phyloP scores from a whole-genome alignment of 1,140 invertebrate species.

The Ctenoplectra terminalis region DNA sequence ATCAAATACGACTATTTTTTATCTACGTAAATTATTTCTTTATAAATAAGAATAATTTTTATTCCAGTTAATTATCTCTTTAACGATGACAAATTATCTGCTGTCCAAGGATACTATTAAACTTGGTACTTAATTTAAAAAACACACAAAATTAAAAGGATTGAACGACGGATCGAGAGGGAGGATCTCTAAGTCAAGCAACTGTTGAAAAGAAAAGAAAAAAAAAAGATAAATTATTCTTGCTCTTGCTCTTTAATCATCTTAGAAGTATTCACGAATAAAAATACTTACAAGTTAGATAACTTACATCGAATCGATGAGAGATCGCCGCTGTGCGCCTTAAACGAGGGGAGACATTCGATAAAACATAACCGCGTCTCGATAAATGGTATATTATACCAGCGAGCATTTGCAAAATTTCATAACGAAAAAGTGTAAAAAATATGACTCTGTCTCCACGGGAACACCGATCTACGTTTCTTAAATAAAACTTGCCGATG shows the following conservation, averaged over 20 bases:
- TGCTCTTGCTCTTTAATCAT: conserved; percentile 5
- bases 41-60: too few species aligned
- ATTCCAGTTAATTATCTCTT: too few species aligned
- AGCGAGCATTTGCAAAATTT: neutral
- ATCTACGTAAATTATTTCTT: too few species aligned
- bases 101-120: too few species aligned
- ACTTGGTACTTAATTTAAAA: too few species aligned
- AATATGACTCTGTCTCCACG: neutral
- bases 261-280: neutral
- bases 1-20: too few species aligned
- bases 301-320: neutral
- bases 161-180: neutral
- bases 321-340: neutral
- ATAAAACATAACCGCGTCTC: neutral
- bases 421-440: neutral
- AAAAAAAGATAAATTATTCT: neutral
- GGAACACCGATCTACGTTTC: neutral
- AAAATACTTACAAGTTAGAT: neutral
- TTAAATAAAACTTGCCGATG: neutral
- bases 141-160: too few species aligned
- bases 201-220: neutral
- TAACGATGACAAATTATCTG: too few species aligned
- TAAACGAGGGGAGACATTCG: neutral
- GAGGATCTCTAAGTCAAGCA: too few species aligned
- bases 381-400: too few species aligned